Evolutionary conservation across 2,888 invertebrate genomes (phyloP).

Genomic region (Sesamia inferens): DNA sequence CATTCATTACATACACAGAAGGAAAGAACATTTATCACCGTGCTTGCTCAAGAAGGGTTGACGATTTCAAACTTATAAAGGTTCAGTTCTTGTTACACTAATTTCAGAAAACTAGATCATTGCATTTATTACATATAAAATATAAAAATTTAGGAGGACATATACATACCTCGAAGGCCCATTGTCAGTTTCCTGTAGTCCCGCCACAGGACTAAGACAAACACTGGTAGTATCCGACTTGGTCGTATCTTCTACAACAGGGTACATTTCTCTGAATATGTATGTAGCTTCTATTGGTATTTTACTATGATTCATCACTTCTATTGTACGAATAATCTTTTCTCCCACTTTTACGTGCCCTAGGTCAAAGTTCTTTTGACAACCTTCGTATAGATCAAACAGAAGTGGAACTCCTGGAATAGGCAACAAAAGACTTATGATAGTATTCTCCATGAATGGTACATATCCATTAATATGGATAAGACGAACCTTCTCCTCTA

Average conservation of each 20-base stretch:
- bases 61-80: not conserved
- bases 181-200: conserved; percentile 54
- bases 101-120: not conserved
- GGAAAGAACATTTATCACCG: not conserved
- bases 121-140: not conserved
- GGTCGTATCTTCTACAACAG: conserved; percentile 75
- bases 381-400: conserved; percentile 86
- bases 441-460: not conserved
- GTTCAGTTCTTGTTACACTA: not conserved
- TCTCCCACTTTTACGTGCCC: conserved; percentile 88
- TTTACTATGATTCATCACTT: conserved; percentile 90
- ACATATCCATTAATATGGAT: not conserved
- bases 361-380: conserved; percentile 85
- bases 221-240: conserved; percentile 82
- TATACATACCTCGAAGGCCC: conserved; percentile 80
- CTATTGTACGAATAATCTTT: conserved; percentile 86
- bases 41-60: not conserved
- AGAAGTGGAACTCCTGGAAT: conserved; percentile 82
- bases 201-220: conserved; percentile 75
- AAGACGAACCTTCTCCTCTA: conserved; percentile 88
- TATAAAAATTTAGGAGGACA: too few species aligned
- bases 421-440: not conserved
- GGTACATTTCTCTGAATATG: conserved; percentile 87
- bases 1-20: not conserved
- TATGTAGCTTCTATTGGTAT: conserved; percentile 88